Conservation (phyloP, 2,797 vertebrate genomes). For the Dryobates pubescens region DNA sequence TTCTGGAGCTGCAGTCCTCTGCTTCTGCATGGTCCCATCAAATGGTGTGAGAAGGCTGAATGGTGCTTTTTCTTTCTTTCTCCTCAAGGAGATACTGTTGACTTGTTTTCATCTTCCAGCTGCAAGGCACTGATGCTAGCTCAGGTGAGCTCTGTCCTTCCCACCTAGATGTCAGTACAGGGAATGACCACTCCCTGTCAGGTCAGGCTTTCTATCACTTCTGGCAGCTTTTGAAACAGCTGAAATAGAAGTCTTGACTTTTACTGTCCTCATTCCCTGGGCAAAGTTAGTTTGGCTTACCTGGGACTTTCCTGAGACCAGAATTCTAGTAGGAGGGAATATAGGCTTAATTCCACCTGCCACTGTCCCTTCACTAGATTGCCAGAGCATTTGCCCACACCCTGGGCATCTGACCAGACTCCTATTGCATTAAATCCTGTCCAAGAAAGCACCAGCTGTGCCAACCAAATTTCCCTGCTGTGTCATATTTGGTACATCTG, state of each 20-base stretch:
- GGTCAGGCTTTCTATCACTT: not conserved
- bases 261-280: not conserved
- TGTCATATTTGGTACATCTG: not conserved
- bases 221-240: not conserved
- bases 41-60: not conserved
- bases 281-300: not conserved
- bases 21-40: not conserved
- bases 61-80: conserved; percentile 23
- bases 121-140: not conserved
- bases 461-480: not conserved
- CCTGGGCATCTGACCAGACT: not conserved
- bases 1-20: not conserved
- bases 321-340: not conserved
- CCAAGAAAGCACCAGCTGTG: not conserved
- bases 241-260: not conserved
- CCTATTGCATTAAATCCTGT: not conserved
- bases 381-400: not conserved
- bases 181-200: not conserved
- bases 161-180: not conserved
- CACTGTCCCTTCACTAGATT: not conserved
- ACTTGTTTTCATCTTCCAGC: conserved; percentile 10
- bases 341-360: not conserved
- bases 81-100: not conserved
- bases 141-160: conserved; percentile 19
- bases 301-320: not conserved